Conservation (phyloP, 2,113 vertebrate species). For the Alouatta palliata region DNA sequence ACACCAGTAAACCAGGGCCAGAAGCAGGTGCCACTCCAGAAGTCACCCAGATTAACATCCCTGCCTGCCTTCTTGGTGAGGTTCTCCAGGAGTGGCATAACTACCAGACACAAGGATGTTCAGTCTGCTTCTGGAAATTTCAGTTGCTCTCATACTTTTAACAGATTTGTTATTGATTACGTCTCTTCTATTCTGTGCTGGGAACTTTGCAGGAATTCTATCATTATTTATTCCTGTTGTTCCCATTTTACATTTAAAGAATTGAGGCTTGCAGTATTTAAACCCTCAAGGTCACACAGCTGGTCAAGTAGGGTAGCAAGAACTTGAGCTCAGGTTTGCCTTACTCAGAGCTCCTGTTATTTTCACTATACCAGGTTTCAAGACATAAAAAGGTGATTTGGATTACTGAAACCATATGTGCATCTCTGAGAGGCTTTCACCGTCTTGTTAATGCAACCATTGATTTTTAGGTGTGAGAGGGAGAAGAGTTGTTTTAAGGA, state of each 20-base stretch:
- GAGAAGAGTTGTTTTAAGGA: not conserved
- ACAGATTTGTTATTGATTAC: not conserved
- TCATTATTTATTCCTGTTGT: not conserved
- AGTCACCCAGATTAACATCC: no score
- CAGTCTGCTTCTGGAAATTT: not conserved
- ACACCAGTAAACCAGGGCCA: not conserved
- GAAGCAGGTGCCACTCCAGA: not conserved
- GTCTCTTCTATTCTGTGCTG: not conserved
- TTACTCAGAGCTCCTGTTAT: not conserved
- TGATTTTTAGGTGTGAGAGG: not conserved
- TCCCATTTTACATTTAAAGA: constrained; percentile 17
- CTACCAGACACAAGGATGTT: not conserved
- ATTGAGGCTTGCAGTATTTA: not conserved
- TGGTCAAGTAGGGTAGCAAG: not conserved
- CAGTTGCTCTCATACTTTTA: not conserved
- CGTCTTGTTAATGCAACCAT: not conserved
- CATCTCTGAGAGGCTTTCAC: not conserved
- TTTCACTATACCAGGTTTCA: not conserved
- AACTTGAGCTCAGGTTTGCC: not conserved
- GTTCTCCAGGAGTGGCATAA: not conserved
- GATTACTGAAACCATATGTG: not conserved
- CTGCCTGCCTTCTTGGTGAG: not conserved
- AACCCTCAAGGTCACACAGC: not conserved
- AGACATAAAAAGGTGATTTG: not conserved
- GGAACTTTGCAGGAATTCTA: constrained; percentile 1